Evolutionary conservation across 2,113 vertebrate species (phyloP), one percentile per base, ranked within the genome.

Genomic region (Saguinus midas): DNA sequence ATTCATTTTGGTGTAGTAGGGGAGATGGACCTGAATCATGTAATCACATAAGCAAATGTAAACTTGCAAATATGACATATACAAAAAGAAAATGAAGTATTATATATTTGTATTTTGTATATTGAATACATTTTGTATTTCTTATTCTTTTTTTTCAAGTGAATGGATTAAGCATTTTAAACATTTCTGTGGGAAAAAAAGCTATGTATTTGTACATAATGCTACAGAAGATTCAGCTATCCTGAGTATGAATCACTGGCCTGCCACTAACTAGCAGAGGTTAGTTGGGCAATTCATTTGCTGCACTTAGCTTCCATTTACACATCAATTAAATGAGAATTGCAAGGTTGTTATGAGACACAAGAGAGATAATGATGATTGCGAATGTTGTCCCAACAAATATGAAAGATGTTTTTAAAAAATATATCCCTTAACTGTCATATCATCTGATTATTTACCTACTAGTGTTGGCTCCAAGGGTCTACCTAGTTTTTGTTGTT

Each of bases 21-120:
- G 5, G 45, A 96, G 43, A 66, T 45, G 81, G 61, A 40, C 35
- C n/a, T 78, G 50, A 94, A 78, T 75, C 61, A 79, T 45, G 45
- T 89, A 75, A 91, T 85, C 32, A 66, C 58, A 78, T 45, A 91
- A 94, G 83, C 50, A 92, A 97, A 82, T 91, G 40, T 80, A 84
- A 97, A 96, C 94, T 85, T 81, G 35, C 80, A 92, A 61, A 43
- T 0, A n/a, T 25, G 6, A 52, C 23, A 76, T 86, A 70, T 90
- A 8, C 76, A 92, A 87, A 95, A 95, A 66, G 48, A 94, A 87
- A 95, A 94, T 58, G 48, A 94, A 86, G 35, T 78, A 6, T 73
- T 85, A 55, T 27, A 40, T 76, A 48, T 17, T 93, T 93, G 79
- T 43, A 66, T 91, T 93, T 85, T 94, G 86, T 76, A 45, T 75